Conservation (phyloP, 2,797 vertebrate species). For the Amblyopsis hoosieri region DNA sequence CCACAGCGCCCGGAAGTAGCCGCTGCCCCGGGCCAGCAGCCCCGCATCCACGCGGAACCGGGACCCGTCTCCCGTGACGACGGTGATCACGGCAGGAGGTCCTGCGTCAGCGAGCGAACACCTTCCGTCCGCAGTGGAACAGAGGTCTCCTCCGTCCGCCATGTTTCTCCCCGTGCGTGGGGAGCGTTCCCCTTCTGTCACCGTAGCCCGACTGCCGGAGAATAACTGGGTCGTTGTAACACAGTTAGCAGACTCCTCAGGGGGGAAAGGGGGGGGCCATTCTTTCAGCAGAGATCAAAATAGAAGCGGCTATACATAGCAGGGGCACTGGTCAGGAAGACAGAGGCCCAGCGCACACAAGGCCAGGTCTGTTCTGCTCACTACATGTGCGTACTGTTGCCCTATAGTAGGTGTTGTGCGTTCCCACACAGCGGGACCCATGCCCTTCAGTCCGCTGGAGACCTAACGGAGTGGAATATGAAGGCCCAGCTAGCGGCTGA, state of each 20-base stretch:
- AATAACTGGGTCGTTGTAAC: conserved; percentile 22
- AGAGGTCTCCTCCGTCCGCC: conserved; percentile 39
- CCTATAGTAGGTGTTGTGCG: not conserved
- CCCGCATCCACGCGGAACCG: conserved; percentile 82
- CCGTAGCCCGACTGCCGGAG: not conserved
- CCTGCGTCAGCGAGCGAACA: not conserved
- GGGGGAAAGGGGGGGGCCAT: conserved; percentile 23
- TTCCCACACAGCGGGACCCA: no score
- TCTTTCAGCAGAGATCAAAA: conserved; percentile 69
- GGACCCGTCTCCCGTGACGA: conserved; percentile 78
- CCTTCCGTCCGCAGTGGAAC: conserved; percentile 6
- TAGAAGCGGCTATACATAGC: conserved; percentile 70
- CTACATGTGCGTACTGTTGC: not conserved
- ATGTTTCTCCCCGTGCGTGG: conserved; percentile 21
- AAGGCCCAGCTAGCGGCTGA: no score
- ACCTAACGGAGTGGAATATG: no score
- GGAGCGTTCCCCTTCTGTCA: conserved; percentile 29
- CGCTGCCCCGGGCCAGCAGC: conserved; percentile 83
- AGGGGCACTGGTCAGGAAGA: conserved; percentile 23
- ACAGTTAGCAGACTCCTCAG: not conserved
- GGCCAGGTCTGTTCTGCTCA: not conserved
- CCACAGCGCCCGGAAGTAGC: conserved; percentile 91
- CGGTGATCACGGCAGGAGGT: conserved; percentile 27
- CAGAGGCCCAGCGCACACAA: conserved; percentile 7
- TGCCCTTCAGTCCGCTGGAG: no score